These are phyloP conservation scores for Antheraea mylitta DNA, from an alignment of 1,140 invertebrate species.

Conservation along the genomic window DNA sequence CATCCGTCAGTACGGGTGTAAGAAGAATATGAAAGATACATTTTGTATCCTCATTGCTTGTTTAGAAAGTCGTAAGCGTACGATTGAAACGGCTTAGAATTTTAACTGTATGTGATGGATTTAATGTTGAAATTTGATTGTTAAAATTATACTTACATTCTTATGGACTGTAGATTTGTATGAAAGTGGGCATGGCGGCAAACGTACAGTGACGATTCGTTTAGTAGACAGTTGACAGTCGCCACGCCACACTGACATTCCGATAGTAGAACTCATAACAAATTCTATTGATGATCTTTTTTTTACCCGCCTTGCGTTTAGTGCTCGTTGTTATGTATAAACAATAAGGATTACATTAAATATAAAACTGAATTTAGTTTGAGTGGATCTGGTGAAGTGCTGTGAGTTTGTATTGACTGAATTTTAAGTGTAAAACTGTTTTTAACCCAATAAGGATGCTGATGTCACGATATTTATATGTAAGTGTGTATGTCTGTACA, in stretches of 20 bases:
- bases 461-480: not conserved
- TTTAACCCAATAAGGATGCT: not conserved
- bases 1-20: conserved; percentile 29
- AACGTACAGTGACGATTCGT: conserved; percentile 73
- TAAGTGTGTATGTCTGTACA: conserved; percentile 6
- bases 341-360: conserved; percentile 3
- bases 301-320: conserved; percentile 41
- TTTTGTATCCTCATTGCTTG: conserved; percentile 31
- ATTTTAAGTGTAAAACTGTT: not conserved
- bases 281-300: conserved; percentile 66
- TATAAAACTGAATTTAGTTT: conserved; percentile 8
- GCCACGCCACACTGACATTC: conserved; percentile 76
- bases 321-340: not conserved
- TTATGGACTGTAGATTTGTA: conserved; percentile 27
- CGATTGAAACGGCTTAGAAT: not conserved
- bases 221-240: conserved; percentile 79
- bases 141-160: conserved; percentile 16
- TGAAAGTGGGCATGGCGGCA: conserved; percentile 75
- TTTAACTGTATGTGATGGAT: not conserved
- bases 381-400: conserved; percentile 20
- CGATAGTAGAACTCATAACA: conserved; percentile 72
- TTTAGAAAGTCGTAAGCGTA: conserved; percentile 13
- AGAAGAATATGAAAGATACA: conserved; percentile 52
- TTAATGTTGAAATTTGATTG: conserved; percentile 15
- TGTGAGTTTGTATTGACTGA: conserved; percentile 13